These are phyloP conservation scores for Bhutanitis thaidina DNA, from an alignment of 2,888 invertebrate species.

Conservation along the genomic window DNA sequence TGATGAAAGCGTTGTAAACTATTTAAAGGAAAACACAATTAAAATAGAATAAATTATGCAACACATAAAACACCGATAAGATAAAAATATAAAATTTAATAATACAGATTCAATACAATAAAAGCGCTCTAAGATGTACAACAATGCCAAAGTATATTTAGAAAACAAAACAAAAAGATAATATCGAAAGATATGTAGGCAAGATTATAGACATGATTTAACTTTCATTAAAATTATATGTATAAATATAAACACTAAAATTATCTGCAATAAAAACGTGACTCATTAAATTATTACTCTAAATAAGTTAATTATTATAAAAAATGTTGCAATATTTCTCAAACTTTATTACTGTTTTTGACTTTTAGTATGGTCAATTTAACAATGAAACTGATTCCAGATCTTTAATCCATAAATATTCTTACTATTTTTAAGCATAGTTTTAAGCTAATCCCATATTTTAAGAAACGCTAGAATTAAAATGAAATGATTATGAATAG, in stretches of 20 bases:
- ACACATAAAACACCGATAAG: slow-evolving; percentile 61
- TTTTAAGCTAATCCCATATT: too few relatives aligned
- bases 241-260: slow-evolving; percentile 39
- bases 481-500: too few relatives aligned
- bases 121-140: slow-evolving; percentile 18
- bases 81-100: slow-evolving; percentile 25
- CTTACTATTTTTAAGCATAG: too few relatives aligned
- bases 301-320: background rate
- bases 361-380: too few relatives aligned
- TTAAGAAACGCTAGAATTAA: too few relatives aligned
- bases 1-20: slow-evolving; percentile 63
- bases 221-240: slow-evolving; percentile 33
- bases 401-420: too few relatives aligned
- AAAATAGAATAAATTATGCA: slow-evolving; percentile 73
- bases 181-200: slow-evolving; percentile 43
- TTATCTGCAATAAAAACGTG: slow-evolving; percentile 19
- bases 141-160: slow-evolving; percentile 10
- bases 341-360: too few relatives aligned
- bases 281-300: slow-evolving; percentile 1
- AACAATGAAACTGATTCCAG: too few relatives aligned
- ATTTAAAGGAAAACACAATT: slow-evolving; percentile 56
- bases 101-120: slow-evolving; percentile 20
- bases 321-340: too few relatives aligned
- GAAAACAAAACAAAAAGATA: slow-evolving; percentile 39
- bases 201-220: slow-evolving; percentile 59